These are phyloP conservation scores for Probosciger aterrimus DNA, from an alignment of 2,113 vertebrate species.

Conservation along the genomic window DNA sequence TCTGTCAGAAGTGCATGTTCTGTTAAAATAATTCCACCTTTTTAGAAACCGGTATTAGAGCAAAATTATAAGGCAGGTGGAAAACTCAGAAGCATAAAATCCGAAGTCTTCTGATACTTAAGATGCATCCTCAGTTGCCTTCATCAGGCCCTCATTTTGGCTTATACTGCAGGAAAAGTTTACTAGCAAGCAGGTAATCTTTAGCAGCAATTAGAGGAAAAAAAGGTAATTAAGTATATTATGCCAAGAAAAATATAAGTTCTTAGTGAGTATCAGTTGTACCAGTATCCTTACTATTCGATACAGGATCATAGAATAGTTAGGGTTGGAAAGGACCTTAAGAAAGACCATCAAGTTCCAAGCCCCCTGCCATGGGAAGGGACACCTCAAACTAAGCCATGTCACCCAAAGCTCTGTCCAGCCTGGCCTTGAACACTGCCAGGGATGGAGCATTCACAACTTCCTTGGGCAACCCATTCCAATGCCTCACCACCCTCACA, in stretches of 20 bases:
- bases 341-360: too few species aligned
- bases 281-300: background rate
- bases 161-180: background rate
- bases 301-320: background rate
- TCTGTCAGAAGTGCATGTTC: background rate
- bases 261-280: conserved; percentile 36
- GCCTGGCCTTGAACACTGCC: too few species aligned
- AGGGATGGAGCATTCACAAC: too few species aligned
- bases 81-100: background rate
- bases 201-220: background rate
- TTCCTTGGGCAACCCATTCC: too few species aligned
- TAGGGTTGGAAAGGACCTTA: too few species aligned
- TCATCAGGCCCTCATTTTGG: background rate
- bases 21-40: background rate
- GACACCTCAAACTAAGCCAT: too few species aligned
- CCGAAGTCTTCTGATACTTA: background rate
- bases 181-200: background rate
- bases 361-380: too few species aligned
- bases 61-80: background rate
- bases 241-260: background rate
- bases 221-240: conserved; percentile 12
- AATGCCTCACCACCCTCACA: too few species aligned
- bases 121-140: background rate
- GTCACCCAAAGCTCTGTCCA: too few species aligned
- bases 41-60: background rate